Evolutionary conservation across 2,797 vertebrate species (phyloP), one percentile per base, ranked within the genome.

Genomic region (Catharus ustulatus): DNA sequence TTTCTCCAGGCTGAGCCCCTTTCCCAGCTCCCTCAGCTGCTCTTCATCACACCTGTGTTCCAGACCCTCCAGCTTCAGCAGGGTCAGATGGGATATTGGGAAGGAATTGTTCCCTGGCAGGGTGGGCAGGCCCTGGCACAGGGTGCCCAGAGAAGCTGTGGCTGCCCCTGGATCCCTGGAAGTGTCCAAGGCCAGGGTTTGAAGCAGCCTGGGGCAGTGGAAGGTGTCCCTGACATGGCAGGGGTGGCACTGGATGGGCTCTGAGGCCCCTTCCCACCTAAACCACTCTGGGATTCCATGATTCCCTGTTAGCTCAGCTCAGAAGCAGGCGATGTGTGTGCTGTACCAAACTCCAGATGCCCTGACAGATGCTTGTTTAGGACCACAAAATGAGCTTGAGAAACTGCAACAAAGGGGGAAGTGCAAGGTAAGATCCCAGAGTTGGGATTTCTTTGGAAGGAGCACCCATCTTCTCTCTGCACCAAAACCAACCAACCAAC

Each of bases 231-330:
- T 67, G 34, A 34, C 43, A 27, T 57, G 62, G 27, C 51, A 38
- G 34, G 6, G 22, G 29, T 57, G 52, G 18, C 0, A 27, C 11
- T 29, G 24, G 19, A 0, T 34, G 64, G 0, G 0, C 9, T 61
- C 20, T 9, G 2, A 17, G 38, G 2, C 45, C 9, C 21, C 12
- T 62, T 15, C 12, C 14, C 0, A 5, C 48, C 46, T 48, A 71
- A 62, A 54, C 9, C 27, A 8, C 11, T 1, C 48, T 27, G 38
- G 15, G 10, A 34, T 64, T 55, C 59, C 18, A 13, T 19, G 48
- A n/a, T 20, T 46, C 22, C 10, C 1, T 22, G 29, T 12, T 4
- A n/a, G 40, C 42, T 63, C 23, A 22, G 26, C n/a, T 73, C 74
- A 66, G 66, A 34, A 51, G 15, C n/a, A 34, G n/a, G 21, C 23